phyloP scores from a whole-genome alignment of 2,888 invertebrate species.

The Stenodema calcarata region DNA sequence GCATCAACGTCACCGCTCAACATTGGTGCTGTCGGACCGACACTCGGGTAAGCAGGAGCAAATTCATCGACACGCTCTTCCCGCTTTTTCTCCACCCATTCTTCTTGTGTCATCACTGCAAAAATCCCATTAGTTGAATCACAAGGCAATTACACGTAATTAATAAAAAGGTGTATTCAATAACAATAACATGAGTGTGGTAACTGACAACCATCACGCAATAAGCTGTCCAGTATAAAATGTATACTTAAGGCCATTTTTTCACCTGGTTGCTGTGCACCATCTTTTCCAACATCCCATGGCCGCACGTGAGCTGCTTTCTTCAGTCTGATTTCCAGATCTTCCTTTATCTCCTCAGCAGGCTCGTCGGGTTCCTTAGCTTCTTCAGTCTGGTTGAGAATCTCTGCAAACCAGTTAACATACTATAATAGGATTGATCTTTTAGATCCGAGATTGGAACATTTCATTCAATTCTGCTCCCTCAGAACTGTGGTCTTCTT shows the following conservation, averaged over 20 bases:
- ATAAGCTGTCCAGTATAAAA: neutral
- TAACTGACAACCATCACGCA: neutral
- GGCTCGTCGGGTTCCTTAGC: conserved; percentile 53
- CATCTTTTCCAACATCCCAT: conserved; percentile 77
- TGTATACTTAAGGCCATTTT: neutral
- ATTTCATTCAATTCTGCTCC: too few relatives aligned
- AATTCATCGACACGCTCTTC: conserved; percentile 77
- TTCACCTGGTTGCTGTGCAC: conserved; percentile 61
- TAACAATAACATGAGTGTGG: neutral
- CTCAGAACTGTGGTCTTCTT: too few relatives aligned
- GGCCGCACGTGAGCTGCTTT: conserved; percentile 67
- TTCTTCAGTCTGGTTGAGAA: neutral
- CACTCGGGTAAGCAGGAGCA: conserved; percentile 68
- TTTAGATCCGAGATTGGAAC: too few relatives aligned
- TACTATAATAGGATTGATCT: too few relatives aligned
- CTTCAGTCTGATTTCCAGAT: conserved; percentile 59
- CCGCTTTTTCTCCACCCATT: conserved; percentile 79
- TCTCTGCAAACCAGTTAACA: neutral
- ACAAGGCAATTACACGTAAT: neutral
- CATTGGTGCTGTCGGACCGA: neutral
- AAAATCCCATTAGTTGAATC: neutral
- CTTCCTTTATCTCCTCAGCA: conserved; percentile 54
- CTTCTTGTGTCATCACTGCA: conserved; percentile 74
- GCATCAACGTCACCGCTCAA: neutral
- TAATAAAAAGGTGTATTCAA: neutral